Conservation (phyloP, 2,797 vertebrate genomes). For the Sebastes trivittatus region DNA sequence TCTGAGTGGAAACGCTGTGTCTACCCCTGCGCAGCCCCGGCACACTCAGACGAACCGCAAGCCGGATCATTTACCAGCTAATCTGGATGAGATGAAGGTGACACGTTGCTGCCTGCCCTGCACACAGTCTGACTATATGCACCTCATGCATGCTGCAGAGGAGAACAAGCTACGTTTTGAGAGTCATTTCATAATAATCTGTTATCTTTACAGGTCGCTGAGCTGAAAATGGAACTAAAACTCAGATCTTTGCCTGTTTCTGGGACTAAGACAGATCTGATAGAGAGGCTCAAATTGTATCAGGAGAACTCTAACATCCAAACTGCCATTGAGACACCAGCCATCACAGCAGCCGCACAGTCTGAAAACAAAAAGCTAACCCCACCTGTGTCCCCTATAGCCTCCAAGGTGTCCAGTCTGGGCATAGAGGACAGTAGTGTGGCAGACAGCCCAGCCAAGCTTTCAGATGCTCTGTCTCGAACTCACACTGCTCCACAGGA, state of each 20-base stretch:
- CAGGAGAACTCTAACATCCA: slow-evolving; percentile 82
- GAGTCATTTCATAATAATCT: background rate
- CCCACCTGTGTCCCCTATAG: slow-evolving; percentile 89
- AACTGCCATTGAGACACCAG: slow-evolving; percentile 48
- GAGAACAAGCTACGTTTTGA: background rate
- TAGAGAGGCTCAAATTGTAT: slow-evolving; percentile 91
- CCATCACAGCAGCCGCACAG: slow-evolving; percentile 61
- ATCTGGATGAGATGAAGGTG: slow-evolving; percentile 97
- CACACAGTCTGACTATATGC: background rate
- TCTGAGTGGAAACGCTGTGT: slow-evolving; percentile 69
- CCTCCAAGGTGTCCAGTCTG: slow-evolving; percentile 86
- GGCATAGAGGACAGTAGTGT: slow-evolving; percentile 84
- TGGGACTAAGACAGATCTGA: slow-evolving; percentile 94
- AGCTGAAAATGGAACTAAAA: slow-evolving; percentile 95
- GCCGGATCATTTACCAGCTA: slow-evolving; percentile 86
- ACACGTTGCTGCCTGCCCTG: slow-evolving; percentile 17
- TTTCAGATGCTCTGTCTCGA: slow-evolving; percentile 80
- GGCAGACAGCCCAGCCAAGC: slow-evolving; percentile 81
- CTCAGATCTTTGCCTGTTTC: slow-evolving; percentile 93
- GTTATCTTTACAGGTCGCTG: slow-evolving; percentile 86
- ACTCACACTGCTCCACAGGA: slow-evolving; percentile 23
- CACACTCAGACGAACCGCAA: slow-evolving; percentile 74
- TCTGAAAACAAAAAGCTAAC: slow-evolving; percentile 79
- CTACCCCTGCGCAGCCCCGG: slow-evolving; percentile 74
- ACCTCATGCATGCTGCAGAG: background rate